A percentile compares a stretch with the other conserved stretches of the same genome.
These are phyloP conservation scores for Allochrocebus solatus DNA, from an alignment of 2,797 vertebrate genomes.

Conservation along the genomic window DNA sequence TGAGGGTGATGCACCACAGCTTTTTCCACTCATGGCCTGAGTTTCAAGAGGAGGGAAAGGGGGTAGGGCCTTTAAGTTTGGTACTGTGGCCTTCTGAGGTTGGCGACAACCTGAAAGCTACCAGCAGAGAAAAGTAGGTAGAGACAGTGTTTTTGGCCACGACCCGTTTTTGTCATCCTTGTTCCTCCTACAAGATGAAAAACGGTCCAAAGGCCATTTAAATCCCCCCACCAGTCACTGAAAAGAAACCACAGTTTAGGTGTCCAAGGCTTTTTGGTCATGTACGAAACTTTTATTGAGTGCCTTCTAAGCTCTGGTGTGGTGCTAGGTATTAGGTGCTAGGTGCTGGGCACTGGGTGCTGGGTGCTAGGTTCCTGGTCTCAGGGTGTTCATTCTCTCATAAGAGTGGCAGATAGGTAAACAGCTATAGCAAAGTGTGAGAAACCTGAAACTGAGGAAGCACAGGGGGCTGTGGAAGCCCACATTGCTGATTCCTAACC, in stretches of 20 bases:
- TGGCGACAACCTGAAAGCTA: not conserved
- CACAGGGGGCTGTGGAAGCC: not conserved
- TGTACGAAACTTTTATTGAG: not conserved
- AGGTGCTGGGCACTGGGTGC: not conserved
- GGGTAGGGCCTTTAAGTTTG: not conserved
- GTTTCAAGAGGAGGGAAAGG: accelerated
- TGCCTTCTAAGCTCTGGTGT: not conserved
- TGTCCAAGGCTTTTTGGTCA: not conserved
- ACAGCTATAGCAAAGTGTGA: not conserved
- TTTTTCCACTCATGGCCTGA: not conserved
- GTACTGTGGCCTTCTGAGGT: not conserved
- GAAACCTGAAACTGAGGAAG: not conserved
- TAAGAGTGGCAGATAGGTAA: not conserved
- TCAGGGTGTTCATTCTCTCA: not conserved
- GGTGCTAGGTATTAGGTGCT: not conserved
- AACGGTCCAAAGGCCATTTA: not conserved
- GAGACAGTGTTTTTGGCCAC: not conserved
- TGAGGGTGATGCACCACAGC: not conserved
- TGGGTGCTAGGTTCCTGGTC: not conserved
- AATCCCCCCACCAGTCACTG: not conserved
- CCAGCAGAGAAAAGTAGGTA: not conserved
- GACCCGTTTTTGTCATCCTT: not conserved
- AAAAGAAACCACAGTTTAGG: not conserved
- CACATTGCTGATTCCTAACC: not conserved
- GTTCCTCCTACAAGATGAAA: not conserved